Percentiles rank a stretch among this genome's conserved stretches.
Evolutionary conservation across 2,113 vertebrate species (phyloP).

Genomic region (Varanus komodoensis): DNA sequence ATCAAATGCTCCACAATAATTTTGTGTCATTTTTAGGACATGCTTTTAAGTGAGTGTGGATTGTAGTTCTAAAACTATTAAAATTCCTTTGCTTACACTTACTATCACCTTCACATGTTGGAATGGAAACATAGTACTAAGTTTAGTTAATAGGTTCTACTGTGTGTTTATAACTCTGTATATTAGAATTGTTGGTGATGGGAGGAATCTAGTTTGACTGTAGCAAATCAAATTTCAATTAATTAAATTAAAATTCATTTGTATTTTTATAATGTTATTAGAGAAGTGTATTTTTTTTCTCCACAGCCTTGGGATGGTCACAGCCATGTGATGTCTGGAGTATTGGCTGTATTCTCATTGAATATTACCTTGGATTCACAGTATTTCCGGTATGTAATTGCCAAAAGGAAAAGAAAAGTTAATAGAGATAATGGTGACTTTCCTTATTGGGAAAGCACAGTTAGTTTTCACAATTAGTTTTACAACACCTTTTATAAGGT

Average conservation of each 20-base stretch:
- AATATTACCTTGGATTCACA: slow-evolving; percentile 88
- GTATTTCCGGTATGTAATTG: slow-evolving; percentile 85
- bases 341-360: slow-evolving; percentile 87
- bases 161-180: neutral
- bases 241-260: neutral
- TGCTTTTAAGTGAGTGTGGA: neutral
- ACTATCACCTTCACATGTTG: neutral
- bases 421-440: neutral
- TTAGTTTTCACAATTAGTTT: neutral
- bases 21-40: neutral
- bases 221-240: neutral
- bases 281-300: slow-evolving; percentile 17
- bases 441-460: neutral
- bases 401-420: neutral
- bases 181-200: neutral
- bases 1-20: neutral
- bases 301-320: slow-evolving; percentile 87
- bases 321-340: slow-evolving; percentile 91
- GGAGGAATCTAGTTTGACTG: neutral
- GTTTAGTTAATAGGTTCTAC: neutral
- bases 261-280: neutral
- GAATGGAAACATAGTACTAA: neutral
- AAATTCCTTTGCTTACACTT: neutral
- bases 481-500: too few relatives aligned
- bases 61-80: neutral